Conservation (phyloP, 1,140 invertebrate species). For the Cydia amplana region DNA sequence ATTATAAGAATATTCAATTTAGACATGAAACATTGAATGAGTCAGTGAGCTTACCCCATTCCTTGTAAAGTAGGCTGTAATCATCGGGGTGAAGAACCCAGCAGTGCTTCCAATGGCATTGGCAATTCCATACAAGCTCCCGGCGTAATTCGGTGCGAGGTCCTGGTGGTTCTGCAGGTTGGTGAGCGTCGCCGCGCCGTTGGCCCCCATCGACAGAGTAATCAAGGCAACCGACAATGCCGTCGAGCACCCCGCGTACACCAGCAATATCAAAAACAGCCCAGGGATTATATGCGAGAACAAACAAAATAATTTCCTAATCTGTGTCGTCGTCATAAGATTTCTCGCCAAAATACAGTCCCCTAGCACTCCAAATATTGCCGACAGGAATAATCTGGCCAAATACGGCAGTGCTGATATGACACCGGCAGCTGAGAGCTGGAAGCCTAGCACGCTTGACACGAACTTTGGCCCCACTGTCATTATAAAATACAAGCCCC, state of each 20-base stretch:
- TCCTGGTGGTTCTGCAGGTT: constrained; percentile 92
- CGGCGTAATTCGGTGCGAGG: constrained; percentile 88
- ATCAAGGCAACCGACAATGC: constrained; percentile 83
- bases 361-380: constrained; percentile 84
- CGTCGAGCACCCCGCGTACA: constrained; percentile 84
- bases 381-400: constrained; percentile 82
- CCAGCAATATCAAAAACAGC: constrained; percentile 82
- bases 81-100: constrained; percentile 86
- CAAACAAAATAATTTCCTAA: constrained; percentile 86
- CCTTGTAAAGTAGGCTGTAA: constrained; percentile 84
- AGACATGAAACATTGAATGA: constrained; percentile 9
- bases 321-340: constrained; percentile 80
- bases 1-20: constrained; percentile 26
- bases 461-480: constrained; percentile 94
- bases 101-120: constrained; percentile 87
- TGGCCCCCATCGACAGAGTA: constrained; percentile 87
- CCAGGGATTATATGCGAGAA: constrained; percentile 88
- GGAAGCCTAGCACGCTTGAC: constrained; percentile 88
- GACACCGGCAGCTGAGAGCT: constrained; percentile 86
- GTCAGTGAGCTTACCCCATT: constrained; percentile 76
- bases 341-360: constrained; percentile 82
- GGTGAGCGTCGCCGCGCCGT: constrained; percentile 90
- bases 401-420: constrained; percentile 86
- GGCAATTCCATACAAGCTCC: constrained; percentile 86
- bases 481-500: constrained; percentile 90